Evolutionary conservation across 2,113 vertebrate genomes (phyloP), one percentile per base, ranked within the genome.

Genomic region (Nesoenas mayeri): DNA sequence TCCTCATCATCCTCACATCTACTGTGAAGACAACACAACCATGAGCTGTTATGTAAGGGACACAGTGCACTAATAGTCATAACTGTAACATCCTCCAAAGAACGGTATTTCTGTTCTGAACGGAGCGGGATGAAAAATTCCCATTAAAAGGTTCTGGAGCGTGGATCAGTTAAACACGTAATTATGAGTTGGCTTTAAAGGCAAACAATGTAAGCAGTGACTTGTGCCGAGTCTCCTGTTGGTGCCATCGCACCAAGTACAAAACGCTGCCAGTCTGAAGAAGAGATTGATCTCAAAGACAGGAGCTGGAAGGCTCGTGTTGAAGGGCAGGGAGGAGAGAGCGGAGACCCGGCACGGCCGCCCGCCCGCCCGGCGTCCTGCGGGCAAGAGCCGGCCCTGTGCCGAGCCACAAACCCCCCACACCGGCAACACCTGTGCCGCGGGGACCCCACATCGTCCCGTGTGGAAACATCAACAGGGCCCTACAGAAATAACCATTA

Each of bases 161-260:
- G 88, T 80, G 95, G 96, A 97, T 97, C 56, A 89, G 73, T 79
- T 79, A 61, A 84, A 73, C 85, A 92, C 91, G 66, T 96, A 95
- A 97, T 97, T 95, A 97, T 36, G 94, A 97, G 97, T 96, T 95
- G 94, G 95, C 96, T 96, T 97, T 96, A 96, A 96, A 97, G 97
- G 97, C 96, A 97, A 93, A 90, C 86, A 88, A 28, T 93, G 93
- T 94, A 93, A 97, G 96, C 94, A 81, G 94, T 93, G 95, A 92
- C 95, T 95, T 95, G 72, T 89, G 70, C 96, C 42, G 79, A 47
- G 91, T 89, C 87, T 94, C 87, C 91, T 81, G 91, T 69, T 77
- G 79, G 36, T n/a, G 40, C n/a, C 56, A 73, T 15, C 34, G 5
- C 5, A 19, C 17, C 4, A 42, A 67, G 47, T 60, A 56, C 31